Evolutionary conservation across 1,140 invertebrate species (phyloP).

Genomic region (Andricus grossulariae): DNA sequence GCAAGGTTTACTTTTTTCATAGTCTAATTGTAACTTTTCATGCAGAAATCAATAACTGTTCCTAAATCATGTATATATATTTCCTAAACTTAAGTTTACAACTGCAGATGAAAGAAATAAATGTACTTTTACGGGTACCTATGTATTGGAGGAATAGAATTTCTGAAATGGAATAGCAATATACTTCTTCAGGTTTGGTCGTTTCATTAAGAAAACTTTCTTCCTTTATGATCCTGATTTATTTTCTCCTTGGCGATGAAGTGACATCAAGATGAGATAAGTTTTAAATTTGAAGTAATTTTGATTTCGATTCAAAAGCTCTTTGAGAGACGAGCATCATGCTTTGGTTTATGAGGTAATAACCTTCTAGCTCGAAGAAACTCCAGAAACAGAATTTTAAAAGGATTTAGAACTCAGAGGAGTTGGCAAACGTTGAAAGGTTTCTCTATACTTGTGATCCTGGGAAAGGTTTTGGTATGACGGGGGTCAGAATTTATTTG

Average conservation of each 20-base stretch:
- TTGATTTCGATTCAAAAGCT: constrained; percentile 24
- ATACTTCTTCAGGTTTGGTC: constrained; percentile 12
- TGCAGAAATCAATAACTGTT: too few species aligned
- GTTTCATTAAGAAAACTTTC: constrained; percentile 18
- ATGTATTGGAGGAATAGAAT: constrained; percentile 5
- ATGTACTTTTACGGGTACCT: constrained; percentile 10
- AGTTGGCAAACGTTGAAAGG: constrained; percentile 27
- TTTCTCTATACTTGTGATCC: constrained; percentile 16
- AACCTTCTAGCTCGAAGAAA: constrained; percentile 21
- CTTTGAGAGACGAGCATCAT: constrained; percentile 9
- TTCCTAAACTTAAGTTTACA: too few species aligned
- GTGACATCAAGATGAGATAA: constrained; percentile 24
- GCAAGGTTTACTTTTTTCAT: too few species aligned
- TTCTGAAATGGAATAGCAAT: constrained; percentile 2
- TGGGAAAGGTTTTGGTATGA: constrained; percentile 23
- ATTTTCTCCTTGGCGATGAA: constrained; percentile 1
- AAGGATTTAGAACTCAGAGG: constrained; percentile 28
- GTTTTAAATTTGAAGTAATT: constrained; percentile 28
- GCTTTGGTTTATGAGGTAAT: constrained; percentile 14
- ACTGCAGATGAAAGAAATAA: constrained; percentile 12
- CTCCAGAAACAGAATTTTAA: constrained; percentile 29
- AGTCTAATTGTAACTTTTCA: too few species aligned
- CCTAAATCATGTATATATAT: too few species aligned
- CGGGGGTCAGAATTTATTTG: constrained; percentile 21
- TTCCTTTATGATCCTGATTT: neutral